Conservation (phyloP, 1,140 invertebrate species). For the Antheraea pernyi region DNA sequence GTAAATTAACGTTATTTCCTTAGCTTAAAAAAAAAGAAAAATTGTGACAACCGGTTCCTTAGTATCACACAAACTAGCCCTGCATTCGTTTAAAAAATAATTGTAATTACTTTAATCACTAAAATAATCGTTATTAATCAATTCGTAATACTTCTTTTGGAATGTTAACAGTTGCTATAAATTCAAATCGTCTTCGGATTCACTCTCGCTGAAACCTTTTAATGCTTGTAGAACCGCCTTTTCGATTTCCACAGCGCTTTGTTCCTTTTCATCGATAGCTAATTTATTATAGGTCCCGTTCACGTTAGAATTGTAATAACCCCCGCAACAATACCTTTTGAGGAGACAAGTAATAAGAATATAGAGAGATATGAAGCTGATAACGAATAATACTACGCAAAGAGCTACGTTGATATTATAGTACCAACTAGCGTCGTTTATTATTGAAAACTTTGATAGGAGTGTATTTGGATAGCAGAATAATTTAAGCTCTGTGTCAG, state of each 20-base stretch:
- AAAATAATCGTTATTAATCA: constrained; percentile 37
- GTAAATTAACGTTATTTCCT: neutral
- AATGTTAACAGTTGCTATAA: constrained; percentile 57
- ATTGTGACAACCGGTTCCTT: constrained; percentile 45
- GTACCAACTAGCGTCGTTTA: constrained; percentile 55
- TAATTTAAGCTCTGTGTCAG: constrained; percentile 48
- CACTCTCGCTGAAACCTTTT: constrained; percentile 58
- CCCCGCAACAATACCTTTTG: constrained; percentile 44
- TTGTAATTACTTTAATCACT: constrained; percentile 31
- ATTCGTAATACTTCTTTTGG: constrained; percentile 51
- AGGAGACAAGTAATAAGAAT: constrained; percentile 43
- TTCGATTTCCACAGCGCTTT: constrained; percentile 65
- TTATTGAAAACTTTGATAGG: constrained; percentile 53
- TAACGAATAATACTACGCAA: constrained; percentile 39
- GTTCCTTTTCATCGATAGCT: constrained; percentile 61
- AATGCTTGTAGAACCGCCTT: constrained; percentile 68
- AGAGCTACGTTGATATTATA: constrained; percentile 55
- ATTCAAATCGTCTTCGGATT: constrained; percentile 64
- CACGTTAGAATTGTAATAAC: constrained; percentile 55
- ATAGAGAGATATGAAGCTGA: constrained; percentile 44
- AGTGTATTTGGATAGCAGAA: constrained; percentile 67
- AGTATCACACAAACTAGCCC: constrained; percentile 51
- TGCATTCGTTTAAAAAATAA: constrained; percentile 35
- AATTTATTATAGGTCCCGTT: constrained; percentile 67
- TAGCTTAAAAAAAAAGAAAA: constrained; percentile 21